Evolutionary conservation across 2,113 vertebrate genomes (phyloP).

Genomic region (Lathamus discolor): DNA sequence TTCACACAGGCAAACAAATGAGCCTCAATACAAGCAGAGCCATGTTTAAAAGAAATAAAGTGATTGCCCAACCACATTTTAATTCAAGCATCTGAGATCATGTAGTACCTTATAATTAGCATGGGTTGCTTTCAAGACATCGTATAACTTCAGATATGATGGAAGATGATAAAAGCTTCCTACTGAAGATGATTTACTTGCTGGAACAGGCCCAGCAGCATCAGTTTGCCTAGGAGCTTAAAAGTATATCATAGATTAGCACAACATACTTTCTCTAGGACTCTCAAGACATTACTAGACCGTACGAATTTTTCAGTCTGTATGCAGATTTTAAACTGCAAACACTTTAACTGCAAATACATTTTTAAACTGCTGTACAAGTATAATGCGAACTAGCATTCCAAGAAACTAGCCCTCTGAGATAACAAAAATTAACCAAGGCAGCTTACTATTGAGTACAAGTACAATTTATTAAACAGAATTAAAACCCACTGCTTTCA

Average conservation of each 20-base stretch:
- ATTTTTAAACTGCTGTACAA: neutral
- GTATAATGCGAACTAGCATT: neutral
- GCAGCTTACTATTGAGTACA: neutral
- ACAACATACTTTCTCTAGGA: neutral
- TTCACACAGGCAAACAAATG: neutral
- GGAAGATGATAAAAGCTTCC: constrained; percentile 96
- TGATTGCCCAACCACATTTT: neutral
- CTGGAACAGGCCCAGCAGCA: constrained; percentile 75
- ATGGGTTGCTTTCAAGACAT: constrained; percentile 95
- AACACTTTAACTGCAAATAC: neutral
- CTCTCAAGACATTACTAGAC: neutral
- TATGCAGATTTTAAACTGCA: neutral
- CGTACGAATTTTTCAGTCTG: neutral
- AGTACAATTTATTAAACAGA: neutral
- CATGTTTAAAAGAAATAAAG: neutral
- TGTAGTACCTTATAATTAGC: constrained; percentile 92
- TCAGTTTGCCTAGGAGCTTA: constrained; percentile 85
- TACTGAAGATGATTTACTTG: constrained; percentile 88
- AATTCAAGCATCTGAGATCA: neutral
- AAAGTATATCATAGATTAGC: neutral
- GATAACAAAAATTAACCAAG: neutral
- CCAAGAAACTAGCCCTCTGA: neutral
- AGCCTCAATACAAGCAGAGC: neutral
- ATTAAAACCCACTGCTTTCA: neutral
- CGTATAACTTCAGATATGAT: constrained; percentile 92